Conservation (phyloP, 2,888 invertebrate species). For the Hydraecia micacea region DNA sequence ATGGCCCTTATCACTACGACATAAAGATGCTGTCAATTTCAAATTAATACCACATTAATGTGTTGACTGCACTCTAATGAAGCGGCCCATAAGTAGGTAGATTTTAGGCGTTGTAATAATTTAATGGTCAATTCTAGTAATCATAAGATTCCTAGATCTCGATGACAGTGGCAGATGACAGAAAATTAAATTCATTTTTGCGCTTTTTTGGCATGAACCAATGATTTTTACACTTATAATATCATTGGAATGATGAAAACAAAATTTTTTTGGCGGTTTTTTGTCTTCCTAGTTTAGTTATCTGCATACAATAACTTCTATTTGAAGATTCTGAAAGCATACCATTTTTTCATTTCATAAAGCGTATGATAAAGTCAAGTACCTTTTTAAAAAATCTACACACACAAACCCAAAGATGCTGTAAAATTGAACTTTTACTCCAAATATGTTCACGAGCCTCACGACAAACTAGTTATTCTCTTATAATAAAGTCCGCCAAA, state of each 20-base stretch:
- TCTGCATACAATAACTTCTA: background rate
- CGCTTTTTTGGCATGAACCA: background rate
- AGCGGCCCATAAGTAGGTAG: too few species aligned
- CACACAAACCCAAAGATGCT: background rate
- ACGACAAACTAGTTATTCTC: conserved; percentile 48
- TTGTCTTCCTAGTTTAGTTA: background rate
- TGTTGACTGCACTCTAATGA: background rate
- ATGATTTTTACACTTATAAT: too few species aligned
- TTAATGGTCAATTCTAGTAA: background rate
- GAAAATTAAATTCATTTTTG: background rate
- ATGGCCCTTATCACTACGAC: background rate
- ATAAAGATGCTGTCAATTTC: background rate
- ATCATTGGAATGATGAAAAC: too few species aligned
- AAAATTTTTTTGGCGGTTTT: too few species aligned
- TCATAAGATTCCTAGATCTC: background rate
- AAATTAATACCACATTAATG: background rate
- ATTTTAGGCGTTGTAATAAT: too few species aligned
- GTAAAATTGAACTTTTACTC: conserved; percentile 14
- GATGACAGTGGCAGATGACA: background rate
- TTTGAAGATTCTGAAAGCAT: too few species aligned
- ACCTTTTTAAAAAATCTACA: background rate
- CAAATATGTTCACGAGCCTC: conserved; percentile 27
- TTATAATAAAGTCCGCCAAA: conserved; percentile 70
- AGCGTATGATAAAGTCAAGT: background rate
- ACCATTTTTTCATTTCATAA: background rate